Evolutionary conservation across 2,888 invertebrate genomes (phyloP), one percentile per base, ranked within the genome.

Genomic region (Calameuta pallipes): DNA sequence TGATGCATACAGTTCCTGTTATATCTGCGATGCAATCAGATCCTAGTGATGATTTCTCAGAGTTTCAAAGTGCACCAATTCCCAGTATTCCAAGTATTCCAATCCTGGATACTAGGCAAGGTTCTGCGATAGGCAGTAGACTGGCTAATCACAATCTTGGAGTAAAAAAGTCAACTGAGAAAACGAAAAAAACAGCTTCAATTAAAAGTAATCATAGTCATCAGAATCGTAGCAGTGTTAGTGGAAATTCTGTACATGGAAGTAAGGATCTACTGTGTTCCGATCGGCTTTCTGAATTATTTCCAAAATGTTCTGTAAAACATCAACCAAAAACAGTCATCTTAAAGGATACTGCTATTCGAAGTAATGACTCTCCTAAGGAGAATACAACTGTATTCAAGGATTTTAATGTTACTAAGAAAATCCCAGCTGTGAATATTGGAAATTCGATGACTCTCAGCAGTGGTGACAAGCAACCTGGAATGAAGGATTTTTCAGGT

Each of bases 131-230:
- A 75, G 92, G 92, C 15, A 92, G 92, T 81, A 85, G 92, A 82
- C 85, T 92, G 34, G 92, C 92, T 4, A 92, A 92, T 86, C 92
- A 93, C 82, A 92, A 92, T 85, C 87, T 92, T 56, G 92, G 92
- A 13, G 86, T 91, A 13, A 91, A 91, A 69, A 91, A 90, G 80
- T 79, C 87, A 12, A 80, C 82, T 68, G 90, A 91, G 3, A 91
- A 90, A 83, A 74, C 82, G 12, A 90, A 87, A 76, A 91, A 87
- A 76, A 82, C 82, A 74, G 4, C 34, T 12, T 30, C 41, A 6
- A 75, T 31, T 2, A 73, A 74, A 37, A 81, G 75, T 69, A 76
- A 41, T 69, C 74, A 82, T n/a, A 76, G 41, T 31, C 35, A 73
- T 69, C 70, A 69, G 68, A 75, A 37, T 34, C 78, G 79, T 70